Evolutionary conservation across 2,113 vertebrate genomes (phyloP).

Genomic region (Desmodus rotundus): DNA sequence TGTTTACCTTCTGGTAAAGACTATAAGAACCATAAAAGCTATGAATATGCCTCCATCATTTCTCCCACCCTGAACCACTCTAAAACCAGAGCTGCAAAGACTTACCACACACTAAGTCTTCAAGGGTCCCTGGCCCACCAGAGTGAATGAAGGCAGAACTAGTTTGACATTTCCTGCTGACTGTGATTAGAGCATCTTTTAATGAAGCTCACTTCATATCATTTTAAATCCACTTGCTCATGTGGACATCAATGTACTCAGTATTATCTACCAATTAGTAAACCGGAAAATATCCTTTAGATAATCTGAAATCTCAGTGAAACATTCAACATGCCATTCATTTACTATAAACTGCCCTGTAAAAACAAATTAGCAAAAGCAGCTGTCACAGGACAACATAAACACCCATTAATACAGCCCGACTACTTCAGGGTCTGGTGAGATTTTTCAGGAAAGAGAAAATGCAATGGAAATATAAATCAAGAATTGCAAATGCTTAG

Average conservation of each 20-base stretch:
- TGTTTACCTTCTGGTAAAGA: constrained; percentile 10
- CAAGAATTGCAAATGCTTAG: neutral
- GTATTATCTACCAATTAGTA: constrained; percentile 87
- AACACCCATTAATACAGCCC: constrained; percentile 69
- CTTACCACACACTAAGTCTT: neutral
- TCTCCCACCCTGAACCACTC: neutral
- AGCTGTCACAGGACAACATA: constrained; percentile 81
- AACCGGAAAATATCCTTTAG: constrained; percentile 83
- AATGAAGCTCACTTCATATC: constrained; percentile 82
- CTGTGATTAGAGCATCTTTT: constrained; percentile 81
- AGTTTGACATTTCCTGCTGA: constrained; percentile 77
- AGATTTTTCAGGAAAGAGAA: constrained; percentile 35
- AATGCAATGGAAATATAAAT: neutral
- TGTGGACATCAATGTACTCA: constrained; percentile 85
- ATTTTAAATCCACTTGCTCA: constrained; percentile 85
- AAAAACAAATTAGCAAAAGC: constrained; percentile 83
- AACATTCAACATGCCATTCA: constrained; percentile 82
- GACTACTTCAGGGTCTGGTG: constrained; percentile 4
- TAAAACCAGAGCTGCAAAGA: neutral
- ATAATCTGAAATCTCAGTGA: constrained; percentile 83
- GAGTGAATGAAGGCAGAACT: constrained; percentile 28
- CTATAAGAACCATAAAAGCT: neutral
- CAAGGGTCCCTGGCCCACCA: neutral
- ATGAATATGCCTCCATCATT: neutral
- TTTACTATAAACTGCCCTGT: constrained; percentile 81